Evolutionary conservation across 2,113 vertebrate genomes (phyloP), one percentile per base, ranked within the genome.

Genomic region (Pteropus alecto): DNA sequence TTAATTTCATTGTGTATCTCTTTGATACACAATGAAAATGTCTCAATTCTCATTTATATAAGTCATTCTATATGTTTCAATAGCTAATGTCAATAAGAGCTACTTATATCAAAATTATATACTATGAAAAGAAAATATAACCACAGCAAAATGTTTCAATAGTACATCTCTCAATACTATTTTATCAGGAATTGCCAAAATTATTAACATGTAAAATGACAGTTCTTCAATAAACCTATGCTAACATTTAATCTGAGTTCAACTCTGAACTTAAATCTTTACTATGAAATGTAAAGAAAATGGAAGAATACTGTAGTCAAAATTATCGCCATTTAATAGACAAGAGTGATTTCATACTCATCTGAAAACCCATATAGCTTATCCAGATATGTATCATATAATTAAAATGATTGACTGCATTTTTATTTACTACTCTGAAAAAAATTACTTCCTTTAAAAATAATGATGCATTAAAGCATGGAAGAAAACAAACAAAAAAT

Each of bases 361-460:
- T 63, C 24, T 65, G 6, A 88, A 88, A 81, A 92, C 56, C 61
- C 15, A 89, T 38, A 83, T 0, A n/a, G 19, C 15, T 88, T 26
- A 84, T 70, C 67, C 67, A 60, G 56, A 87, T 86, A 85, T 5
- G 85, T 35, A 86, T 19, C 48, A 94, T 15, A 38, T 4, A 88
- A 83, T 43, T 56, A 26, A 94, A 94, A 94, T 43, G 10, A 79
- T 22, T 63, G 6, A 54, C 63, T 60, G 78, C 4, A 86, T 87
- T 63, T 93, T 83, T 70, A 68, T 73, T 87, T 84, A 85, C n/a
- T n/a, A 71, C n/a, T n/a, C 73, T 90, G 56, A 61, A 73, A 94
- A 94, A 93, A 85, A 48, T 51, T 54, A 92, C 54, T 90, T 89
- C 85, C 84, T 85, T 85, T 90, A 18, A 85, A 89, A 95, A 93